Conservation (phyloP, 2,797 vertebrate species). For the Danio tinwini region DNA sequence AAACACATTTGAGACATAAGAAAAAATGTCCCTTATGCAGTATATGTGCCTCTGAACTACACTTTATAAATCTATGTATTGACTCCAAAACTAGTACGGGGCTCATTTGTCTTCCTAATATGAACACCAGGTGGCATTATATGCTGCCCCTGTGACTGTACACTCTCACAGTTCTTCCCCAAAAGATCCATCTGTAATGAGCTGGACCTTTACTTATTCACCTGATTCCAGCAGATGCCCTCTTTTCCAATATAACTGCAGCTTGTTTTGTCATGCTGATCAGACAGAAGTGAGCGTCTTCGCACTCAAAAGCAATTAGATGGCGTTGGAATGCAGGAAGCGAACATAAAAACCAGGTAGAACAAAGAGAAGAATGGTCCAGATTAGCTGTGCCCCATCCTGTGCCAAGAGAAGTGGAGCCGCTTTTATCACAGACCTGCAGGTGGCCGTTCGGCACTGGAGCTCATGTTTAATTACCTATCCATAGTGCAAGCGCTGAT, state of each 20-base stretch:
- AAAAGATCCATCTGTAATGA: constrained; percentile 1
- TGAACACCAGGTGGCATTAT: constrained; percentile 59
- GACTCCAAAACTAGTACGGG: background rate
- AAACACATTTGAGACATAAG: no score
- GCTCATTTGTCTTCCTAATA: constrained; percentile 5
- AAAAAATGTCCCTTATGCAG: no score
- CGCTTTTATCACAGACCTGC: constrained; percentile 54
- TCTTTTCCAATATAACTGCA: constrained; percentile 22
- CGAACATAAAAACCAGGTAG: constrained; percentile 15
- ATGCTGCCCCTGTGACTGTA: constrained; percentile 33
- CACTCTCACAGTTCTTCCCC: background rate
- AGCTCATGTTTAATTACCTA: constrained; percentile 48
- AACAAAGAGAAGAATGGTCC: constrained; percentile 31
- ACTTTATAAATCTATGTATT: background rate
- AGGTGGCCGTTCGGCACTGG: constrained; percentile 48
- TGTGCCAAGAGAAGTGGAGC: constrained; percentile 12
- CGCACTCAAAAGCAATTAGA: constrained; percentile 42
- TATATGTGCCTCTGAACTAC: background rate
- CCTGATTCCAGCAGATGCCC: constrained; percentile 24
- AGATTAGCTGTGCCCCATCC: constrained; percentile 41
- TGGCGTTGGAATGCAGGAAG: constrained; percentile 27
- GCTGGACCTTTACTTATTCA: background rate
- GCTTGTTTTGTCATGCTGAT: constrained; percentile 48
- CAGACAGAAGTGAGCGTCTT: constrained; percentile 22
- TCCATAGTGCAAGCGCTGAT: constrained; percentile 45